Evolutionary conservation across 2,113 vertebrate species (phyloP), one percentile per base, ranked within the genome.

Genomic region (Cinclus cinclus): DNA sequence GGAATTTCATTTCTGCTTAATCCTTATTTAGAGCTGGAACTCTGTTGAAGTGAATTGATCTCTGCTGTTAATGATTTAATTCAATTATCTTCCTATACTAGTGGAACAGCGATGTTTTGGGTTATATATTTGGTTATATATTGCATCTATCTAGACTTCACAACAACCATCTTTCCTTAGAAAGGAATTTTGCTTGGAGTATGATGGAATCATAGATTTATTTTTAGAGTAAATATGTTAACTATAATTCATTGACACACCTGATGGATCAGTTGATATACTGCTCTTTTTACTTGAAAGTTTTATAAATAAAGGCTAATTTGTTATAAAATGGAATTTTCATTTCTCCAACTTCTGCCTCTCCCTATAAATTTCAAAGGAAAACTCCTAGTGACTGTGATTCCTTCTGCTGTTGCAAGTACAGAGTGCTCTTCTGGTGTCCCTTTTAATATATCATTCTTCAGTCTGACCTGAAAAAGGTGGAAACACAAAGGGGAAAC

Each of bases 271-370:
- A 70, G 88, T 75, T 91, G 47, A 60, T 88, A 35, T 7, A 50
- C 44, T 70, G 91, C 71, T 94, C 91, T 95, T 97, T 97, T 96
- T 94, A 96, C 91, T 96, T 90, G 73, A 65, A 96, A 93, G 78
- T 92, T 95, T 94, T 93, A 56, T 94, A 96, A 96, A 95, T 92
- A 95, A 95, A 79, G 33, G 78, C 84, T 82, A 49, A 92, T 89
- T 92, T 93, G 79, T 95, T 95, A 90, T 7, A 79, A 90, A 96
- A 60, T 11, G 58, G 63, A 28, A 76, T 83, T 92, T 87, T 85
- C 59, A 3, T 96, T 96, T 89, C 80, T 93, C 74, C 91, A 85
- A 33, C 46, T 87, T 94, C 92, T 91, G 87, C 93, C 78, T 91
- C 68, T 63, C 56, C 78, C 33, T 87, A 81, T 67, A 41, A 92